Evolutionary conservation across 2,888 invertebrate species (phyloP), one percentile per base, ranked within the genome.

Genomic region (Villa cingulata): DNA sequence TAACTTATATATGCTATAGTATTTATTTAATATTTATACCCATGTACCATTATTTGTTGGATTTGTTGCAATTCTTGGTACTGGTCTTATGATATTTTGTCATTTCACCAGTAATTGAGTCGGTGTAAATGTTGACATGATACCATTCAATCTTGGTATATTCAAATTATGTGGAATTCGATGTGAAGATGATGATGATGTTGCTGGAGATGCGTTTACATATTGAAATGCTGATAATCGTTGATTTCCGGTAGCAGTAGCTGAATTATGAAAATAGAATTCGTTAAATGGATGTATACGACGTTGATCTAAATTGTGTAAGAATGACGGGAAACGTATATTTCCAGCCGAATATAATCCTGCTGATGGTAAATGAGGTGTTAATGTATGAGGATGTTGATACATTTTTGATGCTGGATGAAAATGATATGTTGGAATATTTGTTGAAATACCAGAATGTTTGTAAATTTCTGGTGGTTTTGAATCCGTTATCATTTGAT

Each of bases 151-250:
- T 37, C 50, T 45, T 37, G 49, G 50, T n/a, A 49, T 61, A 51
- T 61, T 64, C 37, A 63, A 62, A 37, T 59, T 58, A 49, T 67
- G 66, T 32, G n/a, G n/a, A n/a, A n/a, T n/a, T n/a, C n/a, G n/a
- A n/a, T n/a, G n/a, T n/a, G n/a, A n/a, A n/a, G n/a, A n/a, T n/a
- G n/a, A n/a, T n/a, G n/a, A n/a, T n/a, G n/a, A n/a, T n/a, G 12
- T 32, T 32, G 12, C 29, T 32, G 9, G 29, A 12, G 23, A 6
- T 23, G 29, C 12, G 12, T 32, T 9, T 1, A 66, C 67, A 40
- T 68, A 70, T 45, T 68, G 68, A 55, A 69, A 68, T 36, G 70
- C 68, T 36, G 70, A 68, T 19, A 64, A 57, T 20, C 63, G 62
- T 12, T 32, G 23, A 6, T 23, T 4, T 49, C 68, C 68, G 48